These are phyloP conservation scores for Bembecia ichneumoniformis DNA, from an alignment of 2,888 invertebrate species.

Conservation along the genomic window DNA sequence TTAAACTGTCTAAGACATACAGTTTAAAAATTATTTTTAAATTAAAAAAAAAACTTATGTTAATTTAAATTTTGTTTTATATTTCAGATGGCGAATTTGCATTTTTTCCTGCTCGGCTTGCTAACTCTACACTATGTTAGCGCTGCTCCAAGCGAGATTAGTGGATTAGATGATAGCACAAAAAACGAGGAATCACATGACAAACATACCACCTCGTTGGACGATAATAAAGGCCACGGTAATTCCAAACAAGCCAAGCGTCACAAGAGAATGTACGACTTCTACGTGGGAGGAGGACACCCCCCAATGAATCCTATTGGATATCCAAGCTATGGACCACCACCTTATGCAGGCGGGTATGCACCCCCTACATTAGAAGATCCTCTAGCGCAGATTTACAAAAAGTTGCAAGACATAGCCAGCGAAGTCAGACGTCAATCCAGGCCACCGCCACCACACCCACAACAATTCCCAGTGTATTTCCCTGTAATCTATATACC, in stretches of 20 bases:
- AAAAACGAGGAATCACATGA: neutral
- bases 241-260: slow-evolving; percentile 23
- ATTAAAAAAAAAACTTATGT: too few species aligned
- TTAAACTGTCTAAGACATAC: too few species aligned
- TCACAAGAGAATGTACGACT: slow-evolving; percentile 39
- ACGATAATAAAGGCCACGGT: neutral
- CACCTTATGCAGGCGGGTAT: slow-evolving; percentile 18
- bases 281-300: slow-evolving; percentile 21
- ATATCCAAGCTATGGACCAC: slow-evolving; percentile 22
- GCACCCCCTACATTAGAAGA: slow-evolving; percentile 21
- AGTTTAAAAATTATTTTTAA: too few species aligned
- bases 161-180: slow-evolving; percentile 5
- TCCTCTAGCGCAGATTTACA: slow-evolving; percentile 31
- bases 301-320: slow-evolving; percentile 26
- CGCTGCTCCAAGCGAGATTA: slow-evolving; percentile 35
- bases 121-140: slow-evolving; percentile 29
- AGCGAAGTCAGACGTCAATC: slow-evolving; percentile 21
- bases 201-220: neutral
- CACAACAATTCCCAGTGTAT: slow-evolving; percentile 3
- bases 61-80: slow-evolving; percentile 7
- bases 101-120: slow-evolving; percentile 23
- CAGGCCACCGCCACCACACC: neutral
- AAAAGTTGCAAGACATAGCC: slow-evolving; percentile 31
- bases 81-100: slow-evolving; percentile 48
- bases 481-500: slow-evolving; percentile 9